Evolutionary conservation across 2,113 vertebrate species (phyloP), one percentile per base, ranked within the genome.

Genomic region (Porphyrio hochstetteri): DNA sequence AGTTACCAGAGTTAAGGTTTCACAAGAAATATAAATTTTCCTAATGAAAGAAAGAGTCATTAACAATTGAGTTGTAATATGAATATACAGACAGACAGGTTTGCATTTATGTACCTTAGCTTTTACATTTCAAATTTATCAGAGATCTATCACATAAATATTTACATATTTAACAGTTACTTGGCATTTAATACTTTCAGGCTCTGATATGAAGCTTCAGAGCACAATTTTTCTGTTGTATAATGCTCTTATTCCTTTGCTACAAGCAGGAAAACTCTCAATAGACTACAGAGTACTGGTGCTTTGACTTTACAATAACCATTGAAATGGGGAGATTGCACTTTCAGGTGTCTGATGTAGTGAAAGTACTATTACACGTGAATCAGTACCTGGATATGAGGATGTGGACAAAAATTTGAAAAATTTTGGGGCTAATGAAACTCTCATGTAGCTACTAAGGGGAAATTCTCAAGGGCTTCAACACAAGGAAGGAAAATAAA

Each of bases 331-430:
- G 29, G 46, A 90, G 52, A 18, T 3, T 86, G 25, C 9, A 16
- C 23, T 81, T 86, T 60, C 60, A 67, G 9, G 5, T 80, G 36
- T 31, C 31, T 44, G 10, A 46, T 31, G n/a, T 2, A 3, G 36
- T 80, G 44, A 44, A 13, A 16, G 5, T 86, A 36, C 29, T 0
- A 0, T 46, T 5, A 2, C 44, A 25, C 31, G 14, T 19, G 10
- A 23, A 19, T 91, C 27, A 76, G 27, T 57, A 75, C 21, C 40
- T 65, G 25, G 23, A 69, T 61, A 38, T 29, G 40, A 89, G 25
- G 28, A 56, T 23, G 16, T 53, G 16, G 53, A 61, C 38, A 64
- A 90, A 71, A 63, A 25, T 15, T 64, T 72, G 48, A 60, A 68
- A 89, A 48, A 36, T 71, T 36, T 84, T 31, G 57, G 40, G 17